Evolutionary conservation across 1,140 invertebrate genomes (phyloP).

Genomic region (Leptinotarsa texana): DNA sequence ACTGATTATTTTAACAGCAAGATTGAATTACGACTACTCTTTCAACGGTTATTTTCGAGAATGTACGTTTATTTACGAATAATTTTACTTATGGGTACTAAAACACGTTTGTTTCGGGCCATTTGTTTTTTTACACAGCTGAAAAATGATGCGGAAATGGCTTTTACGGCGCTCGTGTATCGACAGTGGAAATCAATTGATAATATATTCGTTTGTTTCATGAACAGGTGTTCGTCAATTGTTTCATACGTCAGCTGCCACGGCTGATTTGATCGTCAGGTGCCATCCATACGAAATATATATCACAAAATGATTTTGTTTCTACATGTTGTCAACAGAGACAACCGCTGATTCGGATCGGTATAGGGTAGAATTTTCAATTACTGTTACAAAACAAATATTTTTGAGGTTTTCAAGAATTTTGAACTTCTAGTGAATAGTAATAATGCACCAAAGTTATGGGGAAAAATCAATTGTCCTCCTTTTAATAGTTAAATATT

Average conservation of each 20-base stretch:
- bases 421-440: no score
- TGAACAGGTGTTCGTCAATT: conserved; percentile 24
- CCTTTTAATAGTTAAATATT: no score
- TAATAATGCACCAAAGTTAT: no score
- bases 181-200: conserved; percentile 18
- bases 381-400: no score
- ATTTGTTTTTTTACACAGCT: conserved; percentile 8
- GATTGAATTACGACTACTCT: conserved; percentile 13
- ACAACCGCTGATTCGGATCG: not conserved
- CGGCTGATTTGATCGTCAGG: conserved; percentile 20
- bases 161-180: conserved; percentile 6
- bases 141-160: conserved; percentile 9
- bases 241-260: conserved; percentile 21
- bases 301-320: conserved; percentile 8
- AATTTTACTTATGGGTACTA: not conserved
- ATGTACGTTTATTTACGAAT: conserved; percentile 1
- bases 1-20: conserved; percentile 15
- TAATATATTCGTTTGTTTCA: conserved; percentile 21
- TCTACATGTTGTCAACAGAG: not conserved
- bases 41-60: not conserved
- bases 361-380: no score
- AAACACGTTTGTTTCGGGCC: not conserved
- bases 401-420: no score
- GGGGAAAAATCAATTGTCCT: no score
- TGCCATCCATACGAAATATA: conserved; percentile 18